Conservation (phyloP, 2,888 invertebrate genomes). For the Drosophila macrospina region DNA sequence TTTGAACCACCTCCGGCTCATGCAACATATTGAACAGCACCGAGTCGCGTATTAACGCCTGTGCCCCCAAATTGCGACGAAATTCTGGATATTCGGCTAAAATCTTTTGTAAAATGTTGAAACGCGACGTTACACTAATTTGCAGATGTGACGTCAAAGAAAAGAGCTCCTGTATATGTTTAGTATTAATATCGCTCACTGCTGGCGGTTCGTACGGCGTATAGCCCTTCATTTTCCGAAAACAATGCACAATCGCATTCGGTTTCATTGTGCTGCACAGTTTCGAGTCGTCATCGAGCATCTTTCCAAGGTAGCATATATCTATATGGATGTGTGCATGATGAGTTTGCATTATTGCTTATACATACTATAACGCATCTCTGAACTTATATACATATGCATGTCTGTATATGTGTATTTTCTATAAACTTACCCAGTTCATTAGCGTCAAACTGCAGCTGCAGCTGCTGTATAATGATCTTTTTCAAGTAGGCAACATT, state of each 20-base stretch:
- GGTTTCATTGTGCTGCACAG: conserved; percentile 86
- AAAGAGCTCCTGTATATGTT: conserved; percentile 78
- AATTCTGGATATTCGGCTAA: conserved; percentile 89
- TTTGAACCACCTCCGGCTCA: conserved; percentile 88
- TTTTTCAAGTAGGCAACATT: conserved; percentile 87
- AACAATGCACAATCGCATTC: conserved; percentile 87
- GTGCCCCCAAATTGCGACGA: conserved; percentile 89
- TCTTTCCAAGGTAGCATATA: conserved; percentile 88
- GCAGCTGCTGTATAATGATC: conserved; percentile 86
- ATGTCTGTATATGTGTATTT: not conserved
- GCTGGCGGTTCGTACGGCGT: conserved; percentile 69
- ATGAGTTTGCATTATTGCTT: conserved; percentile 61
- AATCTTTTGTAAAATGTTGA: conserved; percentile 88
- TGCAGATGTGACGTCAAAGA: conserved; percentile 84
- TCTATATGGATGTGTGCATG: conserved; percentile 85
- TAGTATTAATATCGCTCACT: conserved; percentile 64
- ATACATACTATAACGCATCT: not conserved
- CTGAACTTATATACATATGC: conserved; percentile 1
- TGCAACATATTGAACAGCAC: conserved; percentile 89
- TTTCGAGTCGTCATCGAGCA: conserved; percentile 87
- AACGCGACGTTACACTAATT: conserved; percentile 85
- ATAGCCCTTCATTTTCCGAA: conserved; percentile 83
- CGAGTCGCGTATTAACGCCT: conserved; percentile 90
- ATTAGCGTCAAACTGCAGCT: conserved; percentile 86
- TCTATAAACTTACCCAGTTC: conserved; percentile 86